Evolutionary conservation across 1,140 invertebrate species (phyloP), one percentile per base, ranked within the genome.

Genomic region (Drosophila parabipectinata): DNA sequence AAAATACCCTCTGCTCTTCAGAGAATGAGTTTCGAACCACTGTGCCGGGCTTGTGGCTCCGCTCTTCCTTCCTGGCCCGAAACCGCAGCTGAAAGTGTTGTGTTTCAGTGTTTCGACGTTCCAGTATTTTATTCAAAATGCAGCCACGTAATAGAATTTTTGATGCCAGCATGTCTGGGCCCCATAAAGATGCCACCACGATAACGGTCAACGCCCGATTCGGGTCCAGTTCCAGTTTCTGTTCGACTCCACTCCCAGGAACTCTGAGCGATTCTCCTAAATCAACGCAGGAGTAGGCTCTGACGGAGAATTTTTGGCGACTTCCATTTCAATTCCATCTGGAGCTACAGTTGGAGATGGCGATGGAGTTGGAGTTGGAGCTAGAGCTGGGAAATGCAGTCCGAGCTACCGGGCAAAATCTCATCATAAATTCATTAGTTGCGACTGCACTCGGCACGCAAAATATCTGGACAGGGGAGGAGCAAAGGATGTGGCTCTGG

Each of bases 391-490:
- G 34, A 52, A 51, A 32, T 14, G 47, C 6, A 39, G 56, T 45
- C 76, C 30, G 58, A 50, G 82, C 82, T 87, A 88, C 83, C 87
- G 83, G 83, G 77, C 59, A 88, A 72, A 88, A 88, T 88, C 83
- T 87, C 83, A 87, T 87, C 83, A 87, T 87, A 87, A 87, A 87
- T 87, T 87, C 83, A 87, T 87, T 87, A 87, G 83, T 82, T 87
- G 72, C 79, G 77, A 72, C 77, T 82, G 72, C 75, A 67, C 59
- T 77, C 51, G 68, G 68, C 83, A 87, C 83, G 83, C 83, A 88
- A 75, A 84, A 87, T 66, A 52, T 67, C 44, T 53, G 28, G 41
- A 9, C 4, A 30, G 28, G 24, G 34, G 61, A 30, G 28, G 44
- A 12, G 34, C 4, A n/a, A 44, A 57, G 50, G 66, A 47, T 48